Evolutionary conservation across 2,797 vertebrate species (phyloP).

Genomic region (Pseudocheirus occidentalis): DNA sequence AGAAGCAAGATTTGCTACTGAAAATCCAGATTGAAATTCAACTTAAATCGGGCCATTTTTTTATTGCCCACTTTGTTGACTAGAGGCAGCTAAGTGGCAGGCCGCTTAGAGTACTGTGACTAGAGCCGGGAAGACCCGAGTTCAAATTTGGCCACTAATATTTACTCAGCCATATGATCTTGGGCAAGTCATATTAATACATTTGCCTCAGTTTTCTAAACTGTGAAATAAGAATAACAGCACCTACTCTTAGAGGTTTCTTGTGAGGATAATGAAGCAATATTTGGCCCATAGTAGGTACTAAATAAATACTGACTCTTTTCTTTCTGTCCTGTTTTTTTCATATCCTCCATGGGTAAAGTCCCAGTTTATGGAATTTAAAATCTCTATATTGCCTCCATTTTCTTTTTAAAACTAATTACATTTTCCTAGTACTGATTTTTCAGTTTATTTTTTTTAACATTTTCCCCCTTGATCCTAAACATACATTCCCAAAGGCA

Average conservation of each 20-base stretch:
- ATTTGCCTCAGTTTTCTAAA: background rate
- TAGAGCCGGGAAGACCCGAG: background rate
- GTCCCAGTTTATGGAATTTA: background rate
- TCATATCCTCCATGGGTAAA: background rate
- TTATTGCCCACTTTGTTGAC: background rate
- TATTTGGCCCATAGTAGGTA: background rate
- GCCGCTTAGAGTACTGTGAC: background rate
- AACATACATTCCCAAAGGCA: background rate
- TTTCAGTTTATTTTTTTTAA: background rate
- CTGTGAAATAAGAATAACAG: background rate
- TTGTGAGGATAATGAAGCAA: background rate
- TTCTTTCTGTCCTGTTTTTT: background rate
- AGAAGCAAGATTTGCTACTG: conserved; percentile 22
- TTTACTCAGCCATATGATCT: background rate
- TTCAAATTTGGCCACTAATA: background rate
- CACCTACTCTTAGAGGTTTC: background rate
- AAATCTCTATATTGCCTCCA: background rate
- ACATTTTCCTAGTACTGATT: background rate
- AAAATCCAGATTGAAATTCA: background rate
- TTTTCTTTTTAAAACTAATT: background rate
- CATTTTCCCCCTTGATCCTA: background rate
- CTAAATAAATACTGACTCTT: background rate
- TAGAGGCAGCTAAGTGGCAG: background rate
- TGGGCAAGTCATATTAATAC: background rate
- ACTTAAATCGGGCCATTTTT: background rate